Percentiles rank a stretch among this genome's conserved stretches.
Conservation (phyloP, 2,888 invertebrate species). For the Acronicta alni region DNA sequence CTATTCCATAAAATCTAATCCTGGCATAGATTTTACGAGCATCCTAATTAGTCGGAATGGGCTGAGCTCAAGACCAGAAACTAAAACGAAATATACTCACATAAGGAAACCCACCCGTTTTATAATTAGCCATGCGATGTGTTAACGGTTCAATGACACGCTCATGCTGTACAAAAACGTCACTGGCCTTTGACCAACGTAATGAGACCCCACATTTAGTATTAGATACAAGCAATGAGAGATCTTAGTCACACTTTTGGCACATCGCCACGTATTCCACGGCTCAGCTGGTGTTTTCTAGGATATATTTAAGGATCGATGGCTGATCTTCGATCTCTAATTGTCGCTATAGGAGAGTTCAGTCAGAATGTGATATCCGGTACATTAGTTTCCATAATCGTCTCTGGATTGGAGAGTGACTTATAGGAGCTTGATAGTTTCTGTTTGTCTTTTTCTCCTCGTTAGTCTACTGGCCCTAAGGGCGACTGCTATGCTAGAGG, state of each 20-base stretch:
- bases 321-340: slow-evolving; percentile 39
- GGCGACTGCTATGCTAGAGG: no score
- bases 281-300: slow-evolving; percentile 54
- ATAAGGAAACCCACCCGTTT: slow-evolving; percentile 76
- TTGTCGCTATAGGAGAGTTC: slow-evolving; percentile 5
- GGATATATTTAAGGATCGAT: slow-evolving; percentile 49
- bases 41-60: slow-evolving; percentile 39
- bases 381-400: not conserved
- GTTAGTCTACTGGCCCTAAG: no score
- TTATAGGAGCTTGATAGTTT: no score
- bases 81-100: slow-evolving; percentile 56
- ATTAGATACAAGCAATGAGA: slow-evolving; percentile 27
- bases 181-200: slow-evolving; percentile 61
- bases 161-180: slow-evolving; percentile 72
- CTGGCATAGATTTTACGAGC: slow-evolving; percentile 41
- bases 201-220: slow-evolving; percentile 58
- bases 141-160: slow-evolving; percentile 87
- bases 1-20: slow-evolving; percentile 40
- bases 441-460: no score
- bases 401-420: no score
- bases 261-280: slow-evolving; percentile 66
- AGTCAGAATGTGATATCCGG: no score
- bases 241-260: slow-evolving; percentile 69
- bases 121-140: slow-evolving; percentile 84
- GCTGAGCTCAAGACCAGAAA: slow-evolving; percentile 53